Percentiles rank a stretch among this genome's conserved stretches.
Conservation (phyloP, 2,797 vertebrate species). For the Muraenolepis orangiensis region DNA sequence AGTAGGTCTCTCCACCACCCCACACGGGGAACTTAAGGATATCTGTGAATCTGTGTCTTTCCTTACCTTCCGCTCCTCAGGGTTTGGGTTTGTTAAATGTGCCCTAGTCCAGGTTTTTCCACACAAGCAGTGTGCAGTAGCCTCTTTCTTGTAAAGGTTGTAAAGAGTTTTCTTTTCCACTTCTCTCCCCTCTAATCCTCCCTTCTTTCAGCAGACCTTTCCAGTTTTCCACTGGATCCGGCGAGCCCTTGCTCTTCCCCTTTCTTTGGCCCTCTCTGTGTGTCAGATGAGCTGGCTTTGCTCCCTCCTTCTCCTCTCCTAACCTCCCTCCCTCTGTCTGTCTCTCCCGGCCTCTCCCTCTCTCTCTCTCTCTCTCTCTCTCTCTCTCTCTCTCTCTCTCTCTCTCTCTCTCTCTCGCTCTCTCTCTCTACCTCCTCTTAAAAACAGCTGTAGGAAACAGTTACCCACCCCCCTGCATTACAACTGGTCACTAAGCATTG, state of each 20-base stretch:
- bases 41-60: conserved; percentile 37
- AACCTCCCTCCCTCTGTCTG: conserved; percentile 15
- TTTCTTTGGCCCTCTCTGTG: conserved; percentile 64
- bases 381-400: conserved; percentile 1
- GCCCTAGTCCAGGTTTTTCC: conserved; percentile 10
- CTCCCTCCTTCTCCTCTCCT: conserved; percentile 25
- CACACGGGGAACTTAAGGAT: conserved; percentile 11
- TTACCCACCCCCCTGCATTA: not conserved
- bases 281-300: conserved; percentile 76
- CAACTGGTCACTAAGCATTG: not conserved
- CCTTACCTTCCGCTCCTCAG: conserved; percentile 40
- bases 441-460: conserved; percentile 1
- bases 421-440: conserved; percentile 16
- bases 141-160: conserved; percentile 9
- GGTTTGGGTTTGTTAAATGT: conserved; percentile 23
- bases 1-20: conserved; percentile 21
- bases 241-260: conserved; percentile 48
- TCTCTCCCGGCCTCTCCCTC: conserved; percentile 17
- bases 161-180: conserved; percentile 4
- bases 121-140: too few species aligned
- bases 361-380: conserved; percentile 13
- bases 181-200: not conserved
- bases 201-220: conserved; percentile 10
- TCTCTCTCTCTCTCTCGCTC: conserved; percentile 13
- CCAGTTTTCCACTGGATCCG: conserved; percentile 50